phyloP scores from a whole-genome alignment of 2,888 invertebrate genomes.

The Drosophila dives region DNA sequence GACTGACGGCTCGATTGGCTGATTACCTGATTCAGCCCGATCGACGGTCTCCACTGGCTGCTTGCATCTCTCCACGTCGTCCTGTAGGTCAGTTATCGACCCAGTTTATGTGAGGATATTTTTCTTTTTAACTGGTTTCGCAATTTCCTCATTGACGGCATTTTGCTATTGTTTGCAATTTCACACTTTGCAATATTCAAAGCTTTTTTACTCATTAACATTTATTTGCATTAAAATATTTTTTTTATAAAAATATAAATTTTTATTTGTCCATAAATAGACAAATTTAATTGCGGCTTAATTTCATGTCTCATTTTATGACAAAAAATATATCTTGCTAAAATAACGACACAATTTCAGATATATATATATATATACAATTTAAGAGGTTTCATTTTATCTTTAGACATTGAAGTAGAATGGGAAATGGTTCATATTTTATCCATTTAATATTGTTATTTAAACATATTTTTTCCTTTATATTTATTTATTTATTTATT shows the following conservation, averaged over 20 bases:
- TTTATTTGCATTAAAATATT: neutral
- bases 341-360: neutral
- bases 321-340: neutral
- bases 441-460: neutral
- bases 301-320: neutral
- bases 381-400: neutral
- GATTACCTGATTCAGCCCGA: constrained; percentile 16
- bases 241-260: neutral
- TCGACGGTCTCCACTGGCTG: constrained; percentile 29
- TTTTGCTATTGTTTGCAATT: neutral
- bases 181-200: neutral
- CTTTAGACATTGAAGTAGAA: neutral
- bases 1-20: constrained; percentile 13
- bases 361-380: neutral
- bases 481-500: no score
- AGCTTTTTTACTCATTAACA: neutral
- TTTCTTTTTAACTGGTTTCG: neutral
- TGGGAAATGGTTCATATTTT: neutral
- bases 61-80: constrained; percentile 15
- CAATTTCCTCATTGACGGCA: neutral
- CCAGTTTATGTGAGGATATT: constrained; percentile 64
- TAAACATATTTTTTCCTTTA: neutral
- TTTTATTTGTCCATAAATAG: no score
- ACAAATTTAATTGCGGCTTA: no score
- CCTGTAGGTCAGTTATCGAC: constrained; percentile 75